phyloP scores from a whole-genome alignment of 1,140 invertebrate species.

The Bicyclus anynana region DNA sequence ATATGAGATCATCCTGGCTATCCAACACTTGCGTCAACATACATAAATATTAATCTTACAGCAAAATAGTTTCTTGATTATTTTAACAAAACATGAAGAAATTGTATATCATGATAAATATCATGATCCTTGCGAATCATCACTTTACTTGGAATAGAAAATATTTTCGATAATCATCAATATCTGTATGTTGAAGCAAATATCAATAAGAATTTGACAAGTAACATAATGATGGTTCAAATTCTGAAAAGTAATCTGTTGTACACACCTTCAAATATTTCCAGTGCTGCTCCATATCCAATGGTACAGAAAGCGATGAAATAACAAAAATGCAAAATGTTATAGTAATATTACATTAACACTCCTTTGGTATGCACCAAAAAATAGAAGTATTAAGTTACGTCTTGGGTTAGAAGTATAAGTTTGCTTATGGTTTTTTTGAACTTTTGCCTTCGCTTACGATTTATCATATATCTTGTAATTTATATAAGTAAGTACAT shows the following conservation, averaged over 20 bases:
- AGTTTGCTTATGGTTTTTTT: conserved; percentile 19
- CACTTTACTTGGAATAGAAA: too few species aligned
- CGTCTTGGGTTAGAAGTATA: too few species aligned
- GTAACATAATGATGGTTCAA: not conserved
- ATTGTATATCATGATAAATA: too few species aligned
- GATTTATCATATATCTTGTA: not conserved
- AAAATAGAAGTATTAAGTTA: too few species aligned
- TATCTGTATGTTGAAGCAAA: too few species aligned
- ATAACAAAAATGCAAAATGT: conserved; percentile 20
- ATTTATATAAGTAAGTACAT: not conserved
- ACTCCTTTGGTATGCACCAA: too few species aligned
- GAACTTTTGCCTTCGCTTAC: not conserved
- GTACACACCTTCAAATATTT: conserved; percentile 88
- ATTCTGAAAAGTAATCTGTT: conserved; percentile 27
- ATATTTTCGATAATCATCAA: too few species aligned
- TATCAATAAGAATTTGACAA: too few species aligned
- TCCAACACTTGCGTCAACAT: not conserved
- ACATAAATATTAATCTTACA: not conserved
- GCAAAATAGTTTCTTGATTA: too few species aligned
- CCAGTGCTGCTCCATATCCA: conserved; percentile 82
- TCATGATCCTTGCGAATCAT: too few species aligned
- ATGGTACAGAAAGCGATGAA: conserved; percentile 61
- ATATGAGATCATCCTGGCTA: conserved; percentile 5
- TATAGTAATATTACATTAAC: too few species aligned
- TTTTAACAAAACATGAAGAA: too few species aligned